Base-by-base conservation (phyloP, 2,797 vertebrate genomes). In the Danio kyathit region DNA sequence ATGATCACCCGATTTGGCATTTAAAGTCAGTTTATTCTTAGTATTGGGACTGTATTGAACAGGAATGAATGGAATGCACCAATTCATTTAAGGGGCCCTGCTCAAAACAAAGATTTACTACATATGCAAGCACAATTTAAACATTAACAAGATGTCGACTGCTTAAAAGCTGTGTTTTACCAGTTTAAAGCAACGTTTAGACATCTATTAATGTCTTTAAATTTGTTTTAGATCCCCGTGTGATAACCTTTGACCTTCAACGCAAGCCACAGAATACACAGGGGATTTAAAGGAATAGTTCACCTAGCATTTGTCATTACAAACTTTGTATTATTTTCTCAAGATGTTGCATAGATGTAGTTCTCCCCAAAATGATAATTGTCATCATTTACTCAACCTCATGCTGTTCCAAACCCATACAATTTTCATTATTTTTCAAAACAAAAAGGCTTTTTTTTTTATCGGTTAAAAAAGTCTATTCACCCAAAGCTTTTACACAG, bases 21-120 rank as follows among this genome's bases (percentile, higher is more conserved):
- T 64, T 59, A 19, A 75, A 73, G 67, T 41, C 60, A 40, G 19
- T 77, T 19, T 12, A 14, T 71, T 46, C 29, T 79, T 41, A 73
- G n/a, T 19, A 16, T 69, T 63, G 11, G 16, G 61, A 51, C 57
- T 52, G 66, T 40, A 59, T 48, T 38, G 64, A 51, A 48, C 10
- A 17, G 41, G 80, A 77, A 76, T 65, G 80, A 63, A 17, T 41
- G 80, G 80, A 76, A 76, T 63, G 80, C 52, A 78, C 29, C 67
- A 13, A 11, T 52, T 72, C 17, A 64, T 72, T 63, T 54, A 60
- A 61, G 59, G 17, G 16, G 65, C 80, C 49, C 13, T 11, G 44
- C 10, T 13, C 11, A 48, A 70, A 70, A 63, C 64, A 52, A 51
- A 75, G 65, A 76, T 82, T 82, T 63, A 71, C 17, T 56, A 38